Conservation (phyloP, 2,113 vertebrate species). For the Sardina pilchardus region DNA sequence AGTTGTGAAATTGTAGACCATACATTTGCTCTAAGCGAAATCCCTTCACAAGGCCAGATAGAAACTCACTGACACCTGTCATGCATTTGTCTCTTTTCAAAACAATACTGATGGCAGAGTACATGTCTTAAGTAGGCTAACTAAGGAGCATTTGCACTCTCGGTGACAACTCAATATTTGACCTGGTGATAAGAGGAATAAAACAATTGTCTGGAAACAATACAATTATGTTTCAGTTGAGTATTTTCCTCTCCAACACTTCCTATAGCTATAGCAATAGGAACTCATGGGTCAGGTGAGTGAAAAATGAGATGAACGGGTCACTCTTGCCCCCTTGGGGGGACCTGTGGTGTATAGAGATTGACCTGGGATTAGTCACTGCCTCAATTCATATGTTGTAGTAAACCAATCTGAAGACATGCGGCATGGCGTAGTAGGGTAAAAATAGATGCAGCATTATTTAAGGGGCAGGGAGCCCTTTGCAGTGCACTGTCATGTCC, state of each 20-base stretch:
- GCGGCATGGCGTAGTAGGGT: conserved; percentile 38
- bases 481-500: not conserved
- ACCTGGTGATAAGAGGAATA: not conserved
- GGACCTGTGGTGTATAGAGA: conserved; percentile 12
- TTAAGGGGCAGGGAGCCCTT: conserved; percentile 41
- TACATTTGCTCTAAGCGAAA: no score
- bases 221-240: no score
- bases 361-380: conserved; percentile 31
- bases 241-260: no score
- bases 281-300: not conserved
- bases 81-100: no score
- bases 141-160: not conserved
- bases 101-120: no score
- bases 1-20: no score
- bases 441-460: conserved; percentile 53
- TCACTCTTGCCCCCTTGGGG: not conserved
- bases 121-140: no score
- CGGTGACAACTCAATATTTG: not conserved
- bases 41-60: no score
- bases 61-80: no score
- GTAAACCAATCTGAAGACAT: conserved; percentile 47
- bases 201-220: no score
- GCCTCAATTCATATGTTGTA: conserved; percentile 26
- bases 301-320: conserved; percentile 30
- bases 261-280: not conserved